Percentiles rank a stretch among this genome's conserved stretches.
Evolutionary conservation across 2,113 vertebrate species (phyloP).

Genomic region (Cyphomyrus plagiostoma): DNA sequence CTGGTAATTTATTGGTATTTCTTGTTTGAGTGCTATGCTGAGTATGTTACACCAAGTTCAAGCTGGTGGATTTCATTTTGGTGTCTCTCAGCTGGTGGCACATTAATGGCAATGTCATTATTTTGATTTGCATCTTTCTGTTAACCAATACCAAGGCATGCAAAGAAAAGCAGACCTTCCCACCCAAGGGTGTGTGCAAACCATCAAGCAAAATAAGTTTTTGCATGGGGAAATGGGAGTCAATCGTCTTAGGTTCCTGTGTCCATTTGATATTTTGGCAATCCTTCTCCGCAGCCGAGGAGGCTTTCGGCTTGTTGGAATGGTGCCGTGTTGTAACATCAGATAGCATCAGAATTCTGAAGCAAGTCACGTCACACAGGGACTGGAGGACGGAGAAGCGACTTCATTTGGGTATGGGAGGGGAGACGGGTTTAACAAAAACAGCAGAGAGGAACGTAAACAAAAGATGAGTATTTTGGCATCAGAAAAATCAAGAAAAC

Average conservation of each 20-base stretch:
- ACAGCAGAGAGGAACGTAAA: not conserved
- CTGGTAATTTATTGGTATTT: not conserved
- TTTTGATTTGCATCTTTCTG: not conserved
- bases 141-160: not conserved
- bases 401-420: not conserved
- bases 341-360: not conserved
- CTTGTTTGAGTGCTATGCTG: not conserved
- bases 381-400: not conserved
- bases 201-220: not conserved
- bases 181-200: not conserved
- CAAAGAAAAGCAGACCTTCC: not conserved
- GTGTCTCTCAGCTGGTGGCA: not conserved
- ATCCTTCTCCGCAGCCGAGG: not conserved
- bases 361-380: not conserved
- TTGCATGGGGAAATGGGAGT: not conserved
- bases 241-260: not conserved
- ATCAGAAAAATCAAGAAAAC: not conserved
- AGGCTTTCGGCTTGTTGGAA: not conserved
- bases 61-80: not conserved
- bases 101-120: conserved; percentile 13
- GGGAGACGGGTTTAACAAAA: not conserved
- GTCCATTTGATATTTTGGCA: not conserved
- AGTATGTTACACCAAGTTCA: not conserved
- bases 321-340: conserved; percentile 17
- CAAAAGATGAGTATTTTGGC: not conserved